Evolutionary conservation across 2,113 vertebrate genomes (phyloP).

Genomic region (Anolis sagrei): DNA sequence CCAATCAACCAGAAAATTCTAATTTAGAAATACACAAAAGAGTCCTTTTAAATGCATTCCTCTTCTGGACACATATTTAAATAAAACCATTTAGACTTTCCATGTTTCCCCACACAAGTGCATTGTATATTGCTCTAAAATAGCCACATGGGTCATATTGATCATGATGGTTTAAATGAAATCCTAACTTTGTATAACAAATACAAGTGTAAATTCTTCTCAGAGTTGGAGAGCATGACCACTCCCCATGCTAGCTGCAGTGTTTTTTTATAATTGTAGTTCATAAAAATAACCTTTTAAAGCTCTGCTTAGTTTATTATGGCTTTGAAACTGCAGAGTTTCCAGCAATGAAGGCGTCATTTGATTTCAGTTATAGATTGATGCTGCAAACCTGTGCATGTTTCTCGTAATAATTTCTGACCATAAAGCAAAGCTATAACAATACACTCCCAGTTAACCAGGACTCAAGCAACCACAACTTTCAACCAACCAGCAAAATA

Average conservation of each 20-base stretch:
- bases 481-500: no score
- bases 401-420: no score
- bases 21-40: conserved; percentile 49
- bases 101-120: background rate
- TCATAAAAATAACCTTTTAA: no score
- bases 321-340: no score
- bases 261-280: no score
- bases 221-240: background rate
- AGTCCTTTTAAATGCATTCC: conserved; percentile 42
- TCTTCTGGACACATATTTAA: conserved; percentile 27
- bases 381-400: conserved; percentile 7
- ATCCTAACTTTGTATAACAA: conserved; percentile 14
- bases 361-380: conserved; percentile 19
- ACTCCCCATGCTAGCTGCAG: no score
- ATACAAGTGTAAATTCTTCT: conserved; percentile 1
- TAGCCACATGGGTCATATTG: conserved; percentile 25
- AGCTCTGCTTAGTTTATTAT: no score
- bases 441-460: no score
- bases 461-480: no score
- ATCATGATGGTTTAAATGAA: conserved; percentile 20
- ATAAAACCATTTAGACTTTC: conserved; percentile 35
- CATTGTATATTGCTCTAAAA: conserved; percentile 32
- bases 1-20: conserved; percentile 54
- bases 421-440: no score
- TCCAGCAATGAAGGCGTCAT: background rate